A percentile compares a stretch with the other conserved stretches of the same genome.
phyloP scores from a whole-genome alignment of 2,888 invertebrate genomes.

The Sericinus montela region DNA sequence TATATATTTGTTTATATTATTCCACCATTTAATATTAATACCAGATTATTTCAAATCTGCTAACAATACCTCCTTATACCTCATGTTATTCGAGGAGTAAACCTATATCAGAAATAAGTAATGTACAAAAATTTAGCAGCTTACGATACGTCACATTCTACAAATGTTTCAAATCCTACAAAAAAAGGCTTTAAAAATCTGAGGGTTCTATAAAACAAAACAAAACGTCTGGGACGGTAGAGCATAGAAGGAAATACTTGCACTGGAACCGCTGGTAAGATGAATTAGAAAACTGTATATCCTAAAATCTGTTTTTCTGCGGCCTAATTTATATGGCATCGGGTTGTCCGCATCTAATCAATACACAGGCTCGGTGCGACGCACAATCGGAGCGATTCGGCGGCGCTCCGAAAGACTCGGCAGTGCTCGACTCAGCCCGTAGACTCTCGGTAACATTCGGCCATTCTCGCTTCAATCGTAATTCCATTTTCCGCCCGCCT shows the following conservation, averaged over 20 bases:
- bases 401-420: slow-evolving; percentile 47
- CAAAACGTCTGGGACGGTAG: too few species aligned
- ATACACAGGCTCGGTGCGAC: slow-evolving; percentile 69
- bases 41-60: slow-evolving; percentile 55
- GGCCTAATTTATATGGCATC: slow-evolving; percentile 79
- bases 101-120: too few species aligned
- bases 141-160: too few species aligned
- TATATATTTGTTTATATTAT: slow-evolving; percentile 76
- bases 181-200: too few species aligned
- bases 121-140: too few species aligned
- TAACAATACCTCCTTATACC: slow-evolving; percentile 33
- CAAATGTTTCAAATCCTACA: too few species aligned
- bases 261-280: neutral
- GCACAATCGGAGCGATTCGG: slow-evolving; percentile 53
- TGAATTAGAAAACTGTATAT: slow-evolving; percentile 14
- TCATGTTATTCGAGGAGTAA: too few species aligned
- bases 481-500: slow-evolving; percentile 81
- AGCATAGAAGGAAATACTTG: too few species aligned
- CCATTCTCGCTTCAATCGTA: slow-evolving; percentile 76
- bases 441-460: slow-evolving; percentile 52
- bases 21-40: slow-evolving; percentile 48
- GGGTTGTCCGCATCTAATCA: slow-evolving; percentile 79
- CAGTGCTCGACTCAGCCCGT: slow-evolving; percentile 31
- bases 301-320: slow-evolving; percentile 63
- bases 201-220: too few species aligned